Base-by-base conservation (phyloP, 2,797 vertebrate genomes). In the Smutsia temminckii region DNA sequence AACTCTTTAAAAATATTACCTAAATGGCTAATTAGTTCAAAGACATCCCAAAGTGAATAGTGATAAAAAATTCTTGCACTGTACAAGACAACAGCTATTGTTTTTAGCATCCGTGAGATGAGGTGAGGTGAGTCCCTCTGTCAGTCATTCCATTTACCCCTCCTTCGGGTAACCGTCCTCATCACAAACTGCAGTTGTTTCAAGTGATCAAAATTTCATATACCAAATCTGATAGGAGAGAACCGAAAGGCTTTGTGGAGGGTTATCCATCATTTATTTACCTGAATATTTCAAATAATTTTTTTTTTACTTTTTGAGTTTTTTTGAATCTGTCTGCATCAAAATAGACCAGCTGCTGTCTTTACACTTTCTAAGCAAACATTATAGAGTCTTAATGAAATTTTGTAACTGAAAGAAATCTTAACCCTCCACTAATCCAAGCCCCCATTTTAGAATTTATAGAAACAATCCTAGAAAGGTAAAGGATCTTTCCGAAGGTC, bases 391-490 rank as follows among this genome's bases (percentile, higher is more conserved):
- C 42, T 34, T 86, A 59, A 74, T 81, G 42, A 95, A 93, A 51
- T 91, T 74, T 68, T 93, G 17, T 79, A 93, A 64, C 27, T 20
- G 0, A 89, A 93, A 90, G 75, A 91, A 94, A 59, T 77, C 46
- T 72, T 89, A 91, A 68, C 59, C 17, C 27, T 88, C 66, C 25
- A 29, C 46, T 46, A 81, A 81, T n/a, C 92, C 51, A 81, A 80
- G 17, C 37, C 37, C 42, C 93, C 12, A 27, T 71, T 95, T 94
- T 77, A 86, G 69, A 93, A 75, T 94, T 77, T 63, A 64, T 78
- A 63, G 81, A 64, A 86, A 66, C 17, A 40, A 9, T 42, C 49
- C 46, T 32, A 88, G 46, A 78, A 61, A 93, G 51, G 71, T 78
- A 32, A 85, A 66, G 85, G 68, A 14, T 29, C 51, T 87, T 81